Evolutionary conservation across 2,797 vertebrate species (phyloP), one percentile per base, ranked within the genome.

Genomic region (Pseudochirops cupreus): DNA sequence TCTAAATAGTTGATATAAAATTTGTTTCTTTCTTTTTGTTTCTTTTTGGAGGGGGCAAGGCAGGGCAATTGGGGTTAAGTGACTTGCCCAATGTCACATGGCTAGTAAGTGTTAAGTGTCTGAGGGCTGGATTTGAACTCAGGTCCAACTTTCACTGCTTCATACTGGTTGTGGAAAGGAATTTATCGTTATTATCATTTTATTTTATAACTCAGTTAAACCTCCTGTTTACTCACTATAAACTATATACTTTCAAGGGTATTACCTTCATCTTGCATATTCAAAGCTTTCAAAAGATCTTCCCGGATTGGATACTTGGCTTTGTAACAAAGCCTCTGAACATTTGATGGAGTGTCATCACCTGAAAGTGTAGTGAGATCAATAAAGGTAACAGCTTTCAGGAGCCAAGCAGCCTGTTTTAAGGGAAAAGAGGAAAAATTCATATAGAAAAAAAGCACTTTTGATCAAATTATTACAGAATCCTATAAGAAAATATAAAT

Each of bases 321-420:
- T 98, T 99, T 99, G 95, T 99, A 98, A 94, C 99, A 99, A 90
- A 99, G 98, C 16, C 99, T 99, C 13, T 99, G 99, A 94, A 99
- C 98, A 9, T 99, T 99, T 92, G 99, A 99, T 3, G 99, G 98
- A 0, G 99, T 99, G 92, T 99, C 99, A 26, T 99, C 99, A 0
- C 99, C 99, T 0, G 99, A 99, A 33, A 99, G 99, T 0, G 99
- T 99, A 0, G 99, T 99, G 96, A 99, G 99, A 98, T 99, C 99
- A 3, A 99, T 99, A 94, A 99, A 99, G 1, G 99, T 99, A 92
- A 99, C 99, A 1, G 99, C 99, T 96, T 99, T 99, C 97, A 99
- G 98, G 62, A 99, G 99, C 99, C 99, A 99, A 50, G 99, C 99
- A 2, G 99, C 99, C 99, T 99, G 96, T 57, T 95, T 94, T 56